These are phyloP conservation scores for Hesperophylax magnus DNA, from an alignment of 1,140 invertebrate genomes.

Conservation along the genomic window DNA sequence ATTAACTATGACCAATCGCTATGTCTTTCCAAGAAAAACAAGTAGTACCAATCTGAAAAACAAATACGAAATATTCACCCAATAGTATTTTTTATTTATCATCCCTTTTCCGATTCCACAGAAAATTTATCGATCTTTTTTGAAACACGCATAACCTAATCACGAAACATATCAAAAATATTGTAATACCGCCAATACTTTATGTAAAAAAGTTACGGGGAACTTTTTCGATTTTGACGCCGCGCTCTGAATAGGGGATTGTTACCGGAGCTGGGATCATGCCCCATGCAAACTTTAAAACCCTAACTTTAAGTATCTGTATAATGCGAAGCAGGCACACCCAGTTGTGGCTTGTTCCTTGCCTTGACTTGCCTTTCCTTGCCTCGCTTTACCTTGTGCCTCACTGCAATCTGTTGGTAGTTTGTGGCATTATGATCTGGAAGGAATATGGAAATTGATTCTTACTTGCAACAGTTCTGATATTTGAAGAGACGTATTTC, in stretches of 20 bases:
- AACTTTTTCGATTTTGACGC: constrained; percentile 33
- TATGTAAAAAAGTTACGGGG: neutral
- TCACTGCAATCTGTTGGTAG: neutral
- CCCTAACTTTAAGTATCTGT: constrained; percentile 13
- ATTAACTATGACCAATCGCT: too few relatives aligned
- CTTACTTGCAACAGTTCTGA: too few relatives aligned
- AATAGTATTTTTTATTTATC: too few relatives aligned
- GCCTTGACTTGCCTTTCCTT: too few relatives aligned
- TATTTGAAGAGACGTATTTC: too few relatives aligned
- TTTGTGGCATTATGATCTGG: too few relatives aligned
- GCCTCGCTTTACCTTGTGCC: neutral
- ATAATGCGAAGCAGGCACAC: neutral
- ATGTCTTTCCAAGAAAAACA: too few relatives aligned
- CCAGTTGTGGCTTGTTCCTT: too few relatives aligned
- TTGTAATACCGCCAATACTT: constrained; percentile 26
- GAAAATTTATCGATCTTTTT: constrained; percentile 3
- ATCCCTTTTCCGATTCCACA: too few relatives aligned
- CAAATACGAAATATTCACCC: too few relatives aligned
- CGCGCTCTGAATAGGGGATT: constrained; percentile 14
- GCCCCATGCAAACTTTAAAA: constrained; percentile 13
- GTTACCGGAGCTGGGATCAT: constrained; percentile 11
- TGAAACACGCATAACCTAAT: constrained; percentile 21
- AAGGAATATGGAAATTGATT: too few relatives aligned
- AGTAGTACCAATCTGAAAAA: too few relatives aligned
- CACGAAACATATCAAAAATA: constrained; percentile 35